A percentile compares a stretch with the other conserved stretches of the same genome.
phyloP scores from a whole-genome alignment of 2,888 invertebrate genomes.

The Drosophila mercatorum region DNA sequence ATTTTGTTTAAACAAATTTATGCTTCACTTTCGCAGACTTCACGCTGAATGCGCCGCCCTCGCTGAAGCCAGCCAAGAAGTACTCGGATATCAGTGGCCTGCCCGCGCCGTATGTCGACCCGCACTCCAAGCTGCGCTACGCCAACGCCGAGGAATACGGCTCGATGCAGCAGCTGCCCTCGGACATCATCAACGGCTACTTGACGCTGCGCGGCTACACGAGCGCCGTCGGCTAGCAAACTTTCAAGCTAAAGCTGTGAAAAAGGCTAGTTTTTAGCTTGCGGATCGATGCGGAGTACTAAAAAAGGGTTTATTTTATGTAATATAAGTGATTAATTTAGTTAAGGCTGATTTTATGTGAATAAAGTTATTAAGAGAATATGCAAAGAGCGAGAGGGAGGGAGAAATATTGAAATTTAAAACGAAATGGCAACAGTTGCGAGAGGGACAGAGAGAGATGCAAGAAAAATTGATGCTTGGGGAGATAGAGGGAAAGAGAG shows the following conservation, averaged over 20 bases:
- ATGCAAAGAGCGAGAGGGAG: not conserved
- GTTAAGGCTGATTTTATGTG: too few species aligned
- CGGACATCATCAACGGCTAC: slow-evolving; percentile 96
- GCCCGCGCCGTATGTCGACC: slow-evolving; percentile 94
- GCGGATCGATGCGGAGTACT: too few species aligned
- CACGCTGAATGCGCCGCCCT: slow-evolving; percentile 95
- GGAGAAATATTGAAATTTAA: not conserved
- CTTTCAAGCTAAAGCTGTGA: not conserved
- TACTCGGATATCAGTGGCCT: slow-evolving; percentile 97
- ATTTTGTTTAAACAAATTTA: not conserved
- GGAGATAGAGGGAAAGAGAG: not conserved
- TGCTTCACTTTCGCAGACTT: slow-evolving; percentile 87
- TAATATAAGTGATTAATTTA: too few species aligned
- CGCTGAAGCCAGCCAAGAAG: slow-evolving; percentile 95
- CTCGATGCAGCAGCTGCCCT: slow-evolving; percentile 93
- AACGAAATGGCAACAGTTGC: not conserved
- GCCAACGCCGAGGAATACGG: slow-evolving; percentile 94
- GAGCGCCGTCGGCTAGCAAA: slow-evolving; percentile 80
- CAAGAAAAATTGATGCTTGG: not conserved
- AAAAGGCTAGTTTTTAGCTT: slow-evolving; percentile 1
- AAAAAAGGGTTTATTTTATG: not conserved
- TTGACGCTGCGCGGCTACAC: slow-evolving; percentile 90
- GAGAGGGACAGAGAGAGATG: not conserved
- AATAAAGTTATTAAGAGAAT: not conserved
- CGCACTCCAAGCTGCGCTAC: slow-evolving; percentile 94